Evolutionary conservation across 2,888 invertebrate genomes (phyloP).

Genomic region (Timema cristinae): DNA sequence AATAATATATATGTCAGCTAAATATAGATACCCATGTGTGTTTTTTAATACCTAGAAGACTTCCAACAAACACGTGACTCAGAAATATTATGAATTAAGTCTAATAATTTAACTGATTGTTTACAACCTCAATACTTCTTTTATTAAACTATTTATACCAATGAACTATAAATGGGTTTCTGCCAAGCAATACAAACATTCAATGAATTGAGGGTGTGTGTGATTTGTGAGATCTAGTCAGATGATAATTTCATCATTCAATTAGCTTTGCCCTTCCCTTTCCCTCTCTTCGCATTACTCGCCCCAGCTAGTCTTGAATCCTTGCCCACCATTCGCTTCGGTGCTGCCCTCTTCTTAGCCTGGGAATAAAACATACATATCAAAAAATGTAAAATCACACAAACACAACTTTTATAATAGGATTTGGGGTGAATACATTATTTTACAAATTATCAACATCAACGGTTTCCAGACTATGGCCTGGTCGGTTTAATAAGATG

Average conservation of each 20-base stretch:
- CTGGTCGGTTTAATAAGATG: no score
- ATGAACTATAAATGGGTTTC: background rate
- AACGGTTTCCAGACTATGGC: no score
- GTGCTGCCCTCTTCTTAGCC: constrained; percentile 36
- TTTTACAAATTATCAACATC: no score
- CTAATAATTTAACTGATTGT: no score
- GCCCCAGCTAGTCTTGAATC: background rate
- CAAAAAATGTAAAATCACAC: background rate
- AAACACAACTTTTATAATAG: background rate
- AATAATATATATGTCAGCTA: no score
- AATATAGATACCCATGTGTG: no score
- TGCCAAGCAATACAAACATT: no score
- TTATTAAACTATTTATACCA: background rate
- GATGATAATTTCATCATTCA: background rate
- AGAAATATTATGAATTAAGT: no score
- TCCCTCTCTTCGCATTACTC: constrained; percentile 14
- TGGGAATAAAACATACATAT: background rate
- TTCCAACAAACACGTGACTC: no score
- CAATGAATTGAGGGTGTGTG: no score
- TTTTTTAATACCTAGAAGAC: no score
- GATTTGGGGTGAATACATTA: background rate
- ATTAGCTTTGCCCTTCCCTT: constrained; percentile 6
- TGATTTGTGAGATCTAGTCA: background rate
- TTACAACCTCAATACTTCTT: no score
- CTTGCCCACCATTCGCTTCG: constrained; percentile 28